Conservation (phyloP, 2,113 vertebrate species). For the Gambusia holbrooki region DNA sequence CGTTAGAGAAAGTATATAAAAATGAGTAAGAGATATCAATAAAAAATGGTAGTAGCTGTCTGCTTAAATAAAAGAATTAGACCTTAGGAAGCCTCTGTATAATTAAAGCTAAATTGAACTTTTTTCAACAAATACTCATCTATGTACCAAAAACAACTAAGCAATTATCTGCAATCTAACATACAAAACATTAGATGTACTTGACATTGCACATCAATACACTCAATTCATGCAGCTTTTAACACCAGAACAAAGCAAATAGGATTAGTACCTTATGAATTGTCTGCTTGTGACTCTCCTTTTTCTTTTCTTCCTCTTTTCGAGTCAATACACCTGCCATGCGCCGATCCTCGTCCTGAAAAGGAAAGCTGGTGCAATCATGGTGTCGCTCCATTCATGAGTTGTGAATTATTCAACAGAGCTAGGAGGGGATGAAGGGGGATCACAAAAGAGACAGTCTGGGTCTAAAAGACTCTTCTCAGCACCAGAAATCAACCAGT, state of each 20-base stretch:
- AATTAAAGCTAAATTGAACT: not conserved
- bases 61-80: too few relatives aligned
- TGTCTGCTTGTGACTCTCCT: slow-evolving; percentile 91
- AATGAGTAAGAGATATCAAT: too few relatives aligned
- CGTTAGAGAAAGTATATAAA: too few relatives aligned
- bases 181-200: not conserved
- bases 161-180: not conserved
- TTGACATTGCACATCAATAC: not conserved
- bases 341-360: slow-evolving; percentile 97
- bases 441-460: slow-evolving; percentile 40
- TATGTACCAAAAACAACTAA: not conserved
- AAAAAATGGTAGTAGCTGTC: too few relatives aligned
- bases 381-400: slow-evolving; percentile 58
- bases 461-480: slow-evolving; percentile 30
- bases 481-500: slow-evolving; percentile 24
- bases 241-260: slow-evolving; percentile 9
- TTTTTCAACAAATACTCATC: not conserved
- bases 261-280: slow-evolving; percentile 88
- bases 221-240: slow-evolving; percentile 18
- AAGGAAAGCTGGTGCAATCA: slow-evolving; percentile 61
- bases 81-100: not conserved
- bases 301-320: slow-evolving; percentile 97
- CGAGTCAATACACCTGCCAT: slow-evolving; percentile 90
- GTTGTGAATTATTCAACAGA: slow-evolving; percentile 61
- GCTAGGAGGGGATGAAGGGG: slow-evolving; percentile 3